phyloP scores from a whole-genome alignment of 2,113 vertebrate species.

The Nothobranchius furzeri region DNA sequence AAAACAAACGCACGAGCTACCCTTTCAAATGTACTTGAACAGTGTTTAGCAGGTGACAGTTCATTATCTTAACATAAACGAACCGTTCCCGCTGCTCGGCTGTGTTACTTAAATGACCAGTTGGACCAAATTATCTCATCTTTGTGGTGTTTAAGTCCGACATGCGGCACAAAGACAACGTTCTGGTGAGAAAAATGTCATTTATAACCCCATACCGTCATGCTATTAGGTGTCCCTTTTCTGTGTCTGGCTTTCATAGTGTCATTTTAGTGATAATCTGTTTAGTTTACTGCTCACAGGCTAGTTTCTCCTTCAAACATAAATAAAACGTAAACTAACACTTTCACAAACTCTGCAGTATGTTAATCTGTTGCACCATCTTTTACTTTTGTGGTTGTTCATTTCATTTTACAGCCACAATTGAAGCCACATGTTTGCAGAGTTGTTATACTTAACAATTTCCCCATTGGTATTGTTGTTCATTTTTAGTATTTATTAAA shows the following conservation, averaged over 20 bases:
- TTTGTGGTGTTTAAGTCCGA: neutral
- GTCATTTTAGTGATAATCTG: neutral
- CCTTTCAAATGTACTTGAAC: neutral
- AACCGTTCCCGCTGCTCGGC: neutral
- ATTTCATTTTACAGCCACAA: no score
- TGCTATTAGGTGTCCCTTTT: no score
- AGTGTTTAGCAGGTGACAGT: neutral
- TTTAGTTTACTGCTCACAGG: neutral
- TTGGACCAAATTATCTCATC: conserved; percentile 50
- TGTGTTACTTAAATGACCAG: conserved; percentile 16
- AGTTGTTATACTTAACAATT: neutral
- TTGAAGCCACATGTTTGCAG: neutral
- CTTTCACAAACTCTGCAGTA: no score
- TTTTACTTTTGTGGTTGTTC: no score
- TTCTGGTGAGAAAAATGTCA: neutral
- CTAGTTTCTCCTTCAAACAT: neutral
- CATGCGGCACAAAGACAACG: neutral
- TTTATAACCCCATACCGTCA: neutral
- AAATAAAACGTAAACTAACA: neutral
- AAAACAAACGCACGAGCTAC: neutral
- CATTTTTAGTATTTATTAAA: no score
- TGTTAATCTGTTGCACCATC: no score
- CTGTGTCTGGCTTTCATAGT: conserved; percentile 5
- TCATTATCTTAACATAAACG: neutral
- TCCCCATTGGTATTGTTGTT: no score